Percentiles rank a stretch among this genome's conserved stretches.
phyloP scores from a whole-genome alignment of 2,113 vertebrate genomes.

The Arizona elegans region DNA sequence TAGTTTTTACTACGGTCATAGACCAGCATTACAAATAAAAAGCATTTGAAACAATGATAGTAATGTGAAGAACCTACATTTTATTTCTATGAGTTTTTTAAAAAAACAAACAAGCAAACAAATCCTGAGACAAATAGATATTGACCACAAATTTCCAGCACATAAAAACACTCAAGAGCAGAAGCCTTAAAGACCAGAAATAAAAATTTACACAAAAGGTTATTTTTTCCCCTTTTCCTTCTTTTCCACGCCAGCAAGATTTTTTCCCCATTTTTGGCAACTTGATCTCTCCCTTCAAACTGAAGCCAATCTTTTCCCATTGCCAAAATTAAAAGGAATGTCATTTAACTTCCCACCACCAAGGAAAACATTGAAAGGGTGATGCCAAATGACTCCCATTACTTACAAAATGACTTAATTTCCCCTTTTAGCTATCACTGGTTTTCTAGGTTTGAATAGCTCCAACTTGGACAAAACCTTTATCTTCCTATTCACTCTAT shows the following conservation, averaged over 20 bases:
- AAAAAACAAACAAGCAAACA: background rate
- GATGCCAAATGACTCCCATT: slow-evolving; percentile 11
- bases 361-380: background rate
- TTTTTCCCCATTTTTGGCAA: background rate
- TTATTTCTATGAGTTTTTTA: background rate
- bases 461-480: background rate
- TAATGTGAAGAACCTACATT: background rate
- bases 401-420: slow-evolving; percentile 37
- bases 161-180: background rate
- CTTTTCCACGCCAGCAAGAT: background rate
- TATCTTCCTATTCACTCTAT: background rate
- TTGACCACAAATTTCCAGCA: background rate
- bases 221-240: too few species aligned
- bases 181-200: background rate
- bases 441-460: slow-evolving; percentile 11
- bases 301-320: background rate
- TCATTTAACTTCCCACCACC: background rate
- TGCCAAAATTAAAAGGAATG: slow-evolving; percentile 1
- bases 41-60: background rate
- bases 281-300: background rate
- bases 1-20: background rate
- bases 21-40: background rate
- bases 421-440: slow-evolving; percentile 4
- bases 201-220: background rate
- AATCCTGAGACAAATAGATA: background rate